Conservation (phyloP, 1,140 invertebrate species). For the Macrostomum lignano region DNA sequence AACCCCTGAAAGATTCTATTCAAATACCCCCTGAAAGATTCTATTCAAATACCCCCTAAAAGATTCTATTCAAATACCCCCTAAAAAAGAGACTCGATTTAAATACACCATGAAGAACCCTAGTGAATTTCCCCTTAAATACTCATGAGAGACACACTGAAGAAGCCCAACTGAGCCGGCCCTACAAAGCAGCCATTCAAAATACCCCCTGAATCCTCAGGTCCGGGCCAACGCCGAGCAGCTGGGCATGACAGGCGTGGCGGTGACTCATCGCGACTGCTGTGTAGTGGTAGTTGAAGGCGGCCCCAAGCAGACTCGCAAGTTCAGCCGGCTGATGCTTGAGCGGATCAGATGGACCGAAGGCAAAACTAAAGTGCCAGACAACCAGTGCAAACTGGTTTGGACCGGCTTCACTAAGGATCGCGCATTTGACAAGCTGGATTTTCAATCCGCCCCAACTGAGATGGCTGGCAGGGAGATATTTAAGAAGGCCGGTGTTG, state of each 20-base stretch:
- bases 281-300: conserved; percentile 91
- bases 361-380: conserved; percentile 29
- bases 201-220: too few relatives aligned
- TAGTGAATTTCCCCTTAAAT: too few relatives aligned
- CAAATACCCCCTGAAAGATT: too few relatives aligned
- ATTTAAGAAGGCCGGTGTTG: conserved; percentile 69
- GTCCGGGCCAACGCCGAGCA: conserved; percentile 89
- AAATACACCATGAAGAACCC: too few relatives aligned
- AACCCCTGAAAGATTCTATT: too few relatives aligned
- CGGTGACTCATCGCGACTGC: conserved; percentile 70
- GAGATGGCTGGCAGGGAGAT: conserved; percentile 75
- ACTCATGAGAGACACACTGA: too few relatives aligned
- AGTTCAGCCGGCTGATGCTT: conserved; percentile 74
- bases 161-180: too few relatives aligned
- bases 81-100: too few relatives aligned
- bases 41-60: too few relatives aligned
- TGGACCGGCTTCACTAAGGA: conserved; percentile 47
- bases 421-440: conserved; percentile 64
- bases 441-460: conserved; percentile 70
- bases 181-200: too few relatives aligned
- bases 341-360: conserved; percentile 87
- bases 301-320: conserved; percentile 71
- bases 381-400: conserved; percentile 11
- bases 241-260: conserved; percentile 69
- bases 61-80: too few relatives aligned